Percentiles rank a stretch among this genome's conserved stretches.
Evolutionary conservation across 2,797 vertebrate species (phyloP).

Genomic region (Cercopithecus hamlyni): DNA sequence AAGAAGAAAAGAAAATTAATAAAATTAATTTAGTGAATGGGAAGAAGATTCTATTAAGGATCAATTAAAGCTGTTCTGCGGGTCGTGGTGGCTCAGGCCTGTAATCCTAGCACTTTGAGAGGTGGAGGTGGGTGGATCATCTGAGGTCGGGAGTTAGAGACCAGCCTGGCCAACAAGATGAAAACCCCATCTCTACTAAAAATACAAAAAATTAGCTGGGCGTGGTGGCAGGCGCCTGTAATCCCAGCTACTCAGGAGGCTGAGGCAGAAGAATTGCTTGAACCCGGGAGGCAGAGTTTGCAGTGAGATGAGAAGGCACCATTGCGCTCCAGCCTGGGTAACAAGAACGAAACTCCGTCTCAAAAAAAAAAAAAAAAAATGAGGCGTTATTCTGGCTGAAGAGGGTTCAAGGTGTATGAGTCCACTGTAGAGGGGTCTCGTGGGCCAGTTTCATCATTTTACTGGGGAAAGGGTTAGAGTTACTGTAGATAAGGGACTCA

Average conservation of each 20-base stretch:
- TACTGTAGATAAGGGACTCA: neutral
- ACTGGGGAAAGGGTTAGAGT: neutral
- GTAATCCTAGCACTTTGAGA: no score
- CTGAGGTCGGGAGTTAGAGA: neutral
- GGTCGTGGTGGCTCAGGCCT: no score
- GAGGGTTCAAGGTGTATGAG: neutral
- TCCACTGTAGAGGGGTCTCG: neutral
- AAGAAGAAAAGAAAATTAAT: neutral
- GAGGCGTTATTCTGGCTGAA: neutral
- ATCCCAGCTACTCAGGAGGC: neutral
- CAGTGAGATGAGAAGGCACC: neutral
- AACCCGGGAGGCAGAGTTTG: neutral
- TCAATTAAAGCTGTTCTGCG: neutral
- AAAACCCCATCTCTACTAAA: neutral
- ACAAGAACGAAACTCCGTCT: neutral
- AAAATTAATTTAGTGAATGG: neutral
- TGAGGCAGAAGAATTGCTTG: neutral
- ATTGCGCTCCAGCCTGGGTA: neutral
- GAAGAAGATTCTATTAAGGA: neutral
- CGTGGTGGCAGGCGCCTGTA: rapidly evolving
- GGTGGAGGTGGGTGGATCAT: no score
- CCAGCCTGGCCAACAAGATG: neutral
- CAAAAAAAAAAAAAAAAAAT: neutral
- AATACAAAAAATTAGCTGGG: neutral
- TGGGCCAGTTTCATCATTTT: neutral